Evolutionary conservation across 2,888 invertebrate species (phyloP), one percentile per base, ranked within the genome.

Genomic region (Nematopogon swammerdamellus): DNA sequence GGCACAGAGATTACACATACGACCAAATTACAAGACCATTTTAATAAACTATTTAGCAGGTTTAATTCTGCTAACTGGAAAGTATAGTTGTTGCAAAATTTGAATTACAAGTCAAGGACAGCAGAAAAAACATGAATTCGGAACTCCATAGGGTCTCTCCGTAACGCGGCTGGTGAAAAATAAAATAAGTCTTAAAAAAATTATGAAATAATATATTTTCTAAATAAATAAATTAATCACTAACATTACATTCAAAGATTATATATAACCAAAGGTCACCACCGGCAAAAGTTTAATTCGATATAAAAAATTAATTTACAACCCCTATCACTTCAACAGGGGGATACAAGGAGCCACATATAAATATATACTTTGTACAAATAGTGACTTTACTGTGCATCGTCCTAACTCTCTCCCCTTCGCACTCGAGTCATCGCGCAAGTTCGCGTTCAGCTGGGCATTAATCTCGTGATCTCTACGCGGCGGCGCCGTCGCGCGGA

Each of bases 361-460:
- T 25, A 47, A n/a, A 47, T 30, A 19, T 19, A 18, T 19, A 47
- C 44, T 77, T 77, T 79, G 75, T 75, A 77, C 77, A 79, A 64
- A 70, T 65, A 74, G 74, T 72, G 76, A 79, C 72, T 72, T 67
- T 63, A 70, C 79, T 76, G 74, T 79, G 79, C 76, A 52, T 54
- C 51, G 25, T 49, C 47, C n/a, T 44, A 17, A 11, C 43, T 43
- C 43, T n/a, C 43, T 5, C 19, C 3, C 19, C n/a, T 19, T 11
- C 44, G 19, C 55, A 19, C 10, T 5, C 62, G 67, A 69, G 72
- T 72, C 73, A 73, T 72, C 67, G 67, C 57, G 67, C 70, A 72
- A 68, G 71, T 70, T 69, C 70, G 69, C 70, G 60, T 59, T 16
- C 19, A 54, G 60, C 60, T 59, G 57, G 60, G 60, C 64, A 6